Base-by-base conservation (phyloP, 2,888 invertebrate species). In the Acronicta leporina region DNA sequence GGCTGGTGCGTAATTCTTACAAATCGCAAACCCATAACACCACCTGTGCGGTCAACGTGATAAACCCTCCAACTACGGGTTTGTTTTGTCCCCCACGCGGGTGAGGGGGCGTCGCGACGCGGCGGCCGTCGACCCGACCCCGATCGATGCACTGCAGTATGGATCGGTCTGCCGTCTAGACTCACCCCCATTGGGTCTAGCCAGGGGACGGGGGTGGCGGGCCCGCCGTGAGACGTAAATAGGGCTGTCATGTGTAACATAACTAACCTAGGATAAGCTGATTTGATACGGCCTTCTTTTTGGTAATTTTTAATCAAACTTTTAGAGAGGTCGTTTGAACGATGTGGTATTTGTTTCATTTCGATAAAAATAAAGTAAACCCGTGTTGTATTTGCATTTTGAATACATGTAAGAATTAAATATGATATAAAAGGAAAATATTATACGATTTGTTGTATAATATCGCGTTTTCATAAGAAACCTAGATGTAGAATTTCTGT, bases 111-210 rank as follows among this genome's bases (percentile, higher is more conserved):
- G 87, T 77, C 84, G 83, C 83, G 84, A 41, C 85, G 85, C 69
- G 77, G 73, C 84, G 88, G 85, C 68, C 89, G 87, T 82, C 84
- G 85, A 88, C 87, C 88, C 77, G 78, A 68, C 76, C 79, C 55
- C 86, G 92, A 92, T 92, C 92, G 91, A 91, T 92, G 90, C 87
- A 77, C 83, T 89, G 92, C 92, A 90, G 90, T 92, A 92, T 93
- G 82, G 94, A 93, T 92, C 92, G 90, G 92, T 90, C 90, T 89
- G 85, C 81, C 87, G 94, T 94, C 94, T 94, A 94, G 94, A 94
- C 93, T 84, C 79, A 58, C 82, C 80, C 77, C 77, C 64, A 58
- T 61, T 63, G 63, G 61, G 70, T 55, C 63, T 63, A 55, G 63
- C 46, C 56, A 41, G 55, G 43, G 73, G 69, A 49, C 33, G 51